Percentiles rank a stretch among this genome's conserved stretches.
These are phyloP conservation scores for Lydus trimaculatus DNA, from an alignment of 2,888 invertebrate genomes.

Conservation along the genomic window DNA sequence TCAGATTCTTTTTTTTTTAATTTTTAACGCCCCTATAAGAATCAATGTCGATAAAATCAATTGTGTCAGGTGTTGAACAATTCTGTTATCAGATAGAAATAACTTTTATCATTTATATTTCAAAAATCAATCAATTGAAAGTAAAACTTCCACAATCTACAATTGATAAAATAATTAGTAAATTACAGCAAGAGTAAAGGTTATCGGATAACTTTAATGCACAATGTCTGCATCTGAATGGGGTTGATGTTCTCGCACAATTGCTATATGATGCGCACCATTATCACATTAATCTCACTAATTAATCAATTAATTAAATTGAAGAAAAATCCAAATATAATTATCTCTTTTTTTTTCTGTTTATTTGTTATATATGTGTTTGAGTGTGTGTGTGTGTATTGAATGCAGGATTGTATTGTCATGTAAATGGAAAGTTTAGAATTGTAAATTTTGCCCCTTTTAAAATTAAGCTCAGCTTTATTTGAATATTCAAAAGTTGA, in stretches of 20 bases:
- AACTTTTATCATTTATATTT: too few relatives aligned
- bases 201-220: conserved; percentile 34
- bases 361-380: too few relatives aligned
- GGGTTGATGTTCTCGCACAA: conserved; percentile 28
- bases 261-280: neutral
- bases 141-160: too few relatives aligned
- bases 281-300: neutral
- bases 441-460: conserved; percentile 34
- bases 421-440: conserved; percentile 36
- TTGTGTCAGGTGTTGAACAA: too few relatives aligned
- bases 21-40: too few relatives aligned
- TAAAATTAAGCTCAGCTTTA: conserved; percentile 21
- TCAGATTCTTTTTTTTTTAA: too few relatives aligned
- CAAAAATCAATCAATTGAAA: too few relatives aligned
- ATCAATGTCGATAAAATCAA: too few relatives aligned
- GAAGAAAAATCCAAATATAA: neutral
- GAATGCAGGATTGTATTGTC: conserved; percentile 28
- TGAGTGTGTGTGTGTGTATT: too few relatives aligned
- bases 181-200: conserved; percentile 36
- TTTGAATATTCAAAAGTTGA: conserved; percentile 27
- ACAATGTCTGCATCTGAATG: conserved; percentile 15
- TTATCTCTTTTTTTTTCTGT: neutral
- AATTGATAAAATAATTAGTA: too few relatives aligned
- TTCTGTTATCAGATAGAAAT: too few relatives aligned
- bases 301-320: neutral